Conservation (phyloP, 2,888 invertebrate genomes). For the Thalpophila matura region DNA sequence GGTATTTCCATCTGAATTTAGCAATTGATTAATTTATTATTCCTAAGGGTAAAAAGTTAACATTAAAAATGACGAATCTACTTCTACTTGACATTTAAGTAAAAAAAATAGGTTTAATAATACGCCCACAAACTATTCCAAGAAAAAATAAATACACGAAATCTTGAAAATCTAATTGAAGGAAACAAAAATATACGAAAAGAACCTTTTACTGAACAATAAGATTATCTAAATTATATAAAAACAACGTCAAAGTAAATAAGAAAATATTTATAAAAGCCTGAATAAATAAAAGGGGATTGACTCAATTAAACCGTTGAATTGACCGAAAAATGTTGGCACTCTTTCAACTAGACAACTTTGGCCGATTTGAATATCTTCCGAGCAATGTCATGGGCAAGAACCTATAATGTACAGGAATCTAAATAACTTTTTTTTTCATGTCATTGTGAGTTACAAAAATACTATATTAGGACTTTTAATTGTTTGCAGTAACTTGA, state of each 20-base stretch:
- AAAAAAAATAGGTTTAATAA: neutral
- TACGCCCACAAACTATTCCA: neutral
- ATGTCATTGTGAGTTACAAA: too few relatives aligned
- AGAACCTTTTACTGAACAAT: neutral
- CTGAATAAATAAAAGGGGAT: slow-evolving; percentile 23
- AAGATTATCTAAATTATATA: slow-evolving; percentile 12
- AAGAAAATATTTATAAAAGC: slow-evolving; percentile 3
- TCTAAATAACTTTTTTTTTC: neutral
- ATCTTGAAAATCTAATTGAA: neutral
- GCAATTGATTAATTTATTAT: too few relatives aligned
- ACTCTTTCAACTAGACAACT: slow-evolving; percentile 25
- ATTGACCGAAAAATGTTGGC: slow-evolving; percentile 23
- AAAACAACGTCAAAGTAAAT: neutral
- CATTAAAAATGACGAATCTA: too few relatives aligned
- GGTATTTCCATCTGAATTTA: too few relatives aligned
- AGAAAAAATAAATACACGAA: neutral
- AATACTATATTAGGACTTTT: too few relatives aligned
- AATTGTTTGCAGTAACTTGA: too few relatives aligned
- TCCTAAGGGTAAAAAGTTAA: too few relatives aligned
- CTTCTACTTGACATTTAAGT: neutral
- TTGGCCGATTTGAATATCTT: slow-evolving; percentile 2
- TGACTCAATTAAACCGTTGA: neutral
- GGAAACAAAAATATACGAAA: neutral
- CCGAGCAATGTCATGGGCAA: slow-evolving; percentile 19
- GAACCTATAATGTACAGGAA: neutral